Percentiles rank a stretch among this genome's conserved stretches.
These are phyloP conservation scores for Centropyge bicolor DNA, from an alignment of 2,797 vertebrate species.

Conservation along the genomic window DNA sequence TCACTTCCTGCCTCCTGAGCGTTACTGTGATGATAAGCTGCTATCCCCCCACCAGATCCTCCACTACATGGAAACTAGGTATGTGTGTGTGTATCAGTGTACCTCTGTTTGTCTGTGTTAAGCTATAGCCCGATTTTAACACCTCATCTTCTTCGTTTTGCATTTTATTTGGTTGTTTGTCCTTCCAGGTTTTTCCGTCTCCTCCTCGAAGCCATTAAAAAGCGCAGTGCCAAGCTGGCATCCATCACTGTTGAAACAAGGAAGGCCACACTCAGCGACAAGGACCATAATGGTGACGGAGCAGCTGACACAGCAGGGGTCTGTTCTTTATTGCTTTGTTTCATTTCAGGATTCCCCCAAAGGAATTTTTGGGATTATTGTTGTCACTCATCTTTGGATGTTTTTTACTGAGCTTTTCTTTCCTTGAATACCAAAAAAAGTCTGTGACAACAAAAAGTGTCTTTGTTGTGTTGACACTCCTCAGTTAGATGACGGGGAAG, in stretches of 20 bases:
- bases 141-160: background rate
- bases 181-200: slow-evolving; percentile 90
- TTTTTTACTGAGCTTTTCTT: background rate
- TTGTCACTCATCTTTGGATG: background rate
- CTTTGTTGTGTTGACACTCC: background rate
- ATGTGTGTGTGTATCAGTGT: slow-evolving; percentile 58
- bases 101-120: background rate
- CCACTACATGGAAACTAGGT: slow-evolving; percentile 94
- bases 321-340: background rate
- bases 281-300: slow-evolving; percentile 64
- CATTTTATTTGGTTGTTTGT: background rate
- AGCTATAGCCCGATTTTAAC: background rate
- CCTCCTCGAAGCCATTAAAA: slow-evolving; percentile 90
- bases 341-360: background rate
- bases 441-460: background rate
- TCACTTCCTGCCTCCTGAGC: slow-evolving; percentile 87
- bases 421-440: background rate
- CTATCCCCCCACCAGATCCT: slow-evolving; percentile 89
- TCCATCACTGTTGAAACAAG: slow-evolving; percentile 89
- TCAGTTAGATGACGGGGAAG: slow-evolving; percentile 75
- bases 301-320: slow-evolving; percentile 29
- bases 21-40: slow-evolving; percentile 90
- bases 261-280: slow-evolving; percentile 86
- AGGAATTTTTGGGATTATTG: background rate
- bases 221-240: slow-evolving; percentile 87